Evolutionary conservation across 2,797 vertebrate species (phyloP), one percentile per base, ranked within the genome.

Genomic region (Coregonus ussuriensis): DNA sequence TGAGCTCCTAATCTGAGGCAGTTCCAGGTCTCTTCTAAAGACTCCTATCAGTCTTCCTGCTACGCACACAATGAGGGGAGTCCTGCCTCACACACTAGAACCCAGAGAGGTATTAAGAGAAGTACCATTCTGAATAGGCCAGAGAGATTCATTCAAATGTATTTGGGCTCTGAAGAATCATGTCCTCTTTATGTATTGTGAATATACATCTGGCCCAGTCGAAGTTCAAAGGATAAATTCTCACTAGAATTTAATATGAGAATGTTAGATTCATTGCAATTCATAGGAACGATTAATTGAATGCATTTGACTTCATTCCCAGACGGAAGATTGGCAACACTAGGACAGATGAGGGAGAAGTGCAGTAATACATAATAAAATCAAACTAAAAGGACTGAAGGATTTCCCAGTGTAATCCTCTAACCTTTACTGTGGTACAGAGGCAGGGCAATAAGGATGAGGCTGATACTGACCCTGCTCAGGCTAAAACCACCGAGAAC

Each of bases 11-110:
- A 94, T 93, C 92, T 94, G 89, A 86, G 86, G 85, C 90, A 87
- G 89, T 91, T 87, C 87, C 87, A 74, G 82, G 87, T 91, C 91
- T 91, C 90, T 93, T 93, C 88, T 92, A 92, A 92, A 92, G 92
- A 93, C 91, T 93, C 89, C 91, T 91, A 93, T 93, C 92, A 91
- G 88, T 92, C 91, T 92, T 91, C 89, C 88, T 90, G 90, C 88
- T 88, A 87, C 82, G 74, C 82, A 82, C 86, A 91, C 91, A 90
- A 91, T 90, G 86, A 91, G 83, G 71, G 71, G 47, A 18, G 91
- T 91, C 90, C 88, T 91, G 91, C 73, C 6, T 15, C 62, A 87
- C 83, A 74, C 6, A 29, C 62, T 9, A 73, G 84, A 86, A 82
- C 83, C 31, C 81, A 83, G 85, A 85, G 13, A 83, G 78, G 85